Percentiles rank a stretch among this genome's conserved stretches.
These are phyloP conservation scores for Bilobella aurantiaca DNA, from an alignment of 1,140 invertebrate species.

Conservation along the genomic window DNA sequence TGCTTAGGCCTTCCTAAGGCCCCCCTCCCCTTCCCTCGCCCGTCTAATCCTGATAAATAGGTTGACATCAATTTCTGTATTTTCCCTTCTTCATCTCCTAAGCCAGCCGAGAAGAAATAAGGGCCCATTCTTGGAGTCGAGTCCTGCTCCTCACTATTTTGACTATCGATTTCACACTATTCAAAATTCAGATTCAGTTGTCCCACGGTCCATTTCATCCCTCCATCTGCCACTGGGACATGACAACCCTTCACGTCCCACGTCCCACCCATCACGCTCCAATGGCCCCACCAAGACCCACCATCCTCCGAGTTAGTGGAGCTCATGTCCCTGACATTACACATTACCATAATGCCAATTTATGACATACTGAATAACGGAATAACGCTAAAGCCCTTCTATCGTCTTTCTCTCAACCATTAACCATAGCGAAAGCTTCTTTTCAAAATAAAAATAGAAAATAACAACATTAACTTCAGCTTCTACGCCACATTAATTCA, in stretches of 20 bases:
- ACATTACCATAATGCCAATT: background rate
- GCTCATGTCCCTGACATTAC: background rate
- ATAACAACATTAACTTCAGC: too few relatives aligned
- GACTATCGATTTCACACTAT: constrained; percentile 34
- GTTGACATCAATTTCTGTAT: constrained; percentile 36
- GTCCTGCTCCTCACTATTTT: constrained; percentile 23
- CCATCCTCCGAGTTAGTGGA: background rate
- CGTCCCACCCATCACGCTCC: constrained; percentile 1
- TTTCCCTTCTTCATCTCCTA: constrained; percentile 6
- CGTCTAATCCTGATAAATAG: constrained; percentile 36
- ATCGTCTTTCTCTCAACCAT: too few relatives aligned
- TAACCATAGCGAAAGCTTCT: too few relatives aligned
- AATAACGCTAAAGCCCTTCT: too few relatives aligned
- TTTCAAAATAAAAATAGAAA: too few relatives aligned
- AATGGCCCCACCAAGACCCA: background rate
- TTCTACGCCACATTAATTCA: too few relatives aligned
- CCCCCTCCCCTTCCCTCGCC: constrained; percentile 6
- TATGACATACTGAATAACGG: too few relatives aligned
- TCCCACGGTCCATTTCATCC: constrained; percentile 17
- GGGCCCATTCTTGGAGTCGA: background rate
- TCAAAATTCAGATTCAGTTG: constrained; percentile 18
- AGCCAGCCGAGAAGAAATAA: constrained; percentile 15
- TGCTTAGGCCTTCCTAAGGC: too few relatives aligned
- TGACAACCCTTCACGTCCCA: constrained; percentile 7
- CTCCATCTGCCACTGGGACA: too few relatives aligned